Base-by-base conservation (phyloP, 2,113 vertebrate genomes). In the Colinus virginianus region DNA sequence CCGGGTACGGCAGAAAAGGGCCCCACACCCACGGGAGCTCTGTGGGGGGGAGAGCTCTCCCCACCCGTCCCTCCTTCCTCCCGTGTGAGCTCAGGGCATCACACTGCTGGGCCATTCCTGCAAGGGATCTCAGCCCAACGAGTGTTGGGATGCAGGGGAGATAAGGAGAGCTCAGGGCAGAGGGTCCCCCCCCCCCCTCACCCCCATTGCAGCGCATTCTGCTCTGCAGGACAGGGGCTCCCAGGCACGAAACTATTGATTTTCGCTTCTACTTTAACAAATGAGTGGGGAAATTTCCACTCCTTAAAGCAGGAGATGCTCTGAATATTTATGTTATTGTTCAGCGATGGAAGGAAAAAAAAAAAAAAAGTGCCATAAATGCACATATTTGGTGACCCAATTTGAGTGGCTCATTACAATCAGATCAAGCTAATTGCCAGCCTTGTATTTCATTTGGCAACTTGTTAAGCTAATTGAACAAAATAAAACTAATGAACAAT, bases 401-500 rank as follows among this genome's bases (percentile, higher is more conserved):
- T 93, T 87, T 87, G 88, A 97, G 90, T 42, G 67, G 90, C 87
- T 96, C 94, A 34, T 96, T 95, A 86, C 88, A 74, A 95, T 96
- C 94, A 97, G 88, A 97, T 94, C 81, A 87, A 94, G 94, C 93
- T 98, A 97, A 97, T 96, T 97, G 97, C 95, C 46, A 74, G 95
- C 68, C 96, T 97, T 96, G 96, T 96, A 95, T 97, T 97, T 93
- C 95, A 96, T 96, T 96, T 97, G 97, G 96, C 97, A 97, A 97
- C 95, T 95, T 97, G 97, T 96, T 97, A 95, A 96, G 96, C 96
- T 98, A 97, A 98, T 93, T 97, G 97, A 97, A 96, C 93, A 96
- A 97, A 97, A 96, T 95, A 97, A 97, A 97, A 97, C 97, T 97
- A 97, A 98, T 97, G 97, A 97, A 97, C 94, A 96, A 97, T 98